Evolutionary conservation across 2,888 invertebrate genomes (phyloP), one percentile per base, ranked within the genome.

Genomic region (Eubasilissa splendida): DNA sequence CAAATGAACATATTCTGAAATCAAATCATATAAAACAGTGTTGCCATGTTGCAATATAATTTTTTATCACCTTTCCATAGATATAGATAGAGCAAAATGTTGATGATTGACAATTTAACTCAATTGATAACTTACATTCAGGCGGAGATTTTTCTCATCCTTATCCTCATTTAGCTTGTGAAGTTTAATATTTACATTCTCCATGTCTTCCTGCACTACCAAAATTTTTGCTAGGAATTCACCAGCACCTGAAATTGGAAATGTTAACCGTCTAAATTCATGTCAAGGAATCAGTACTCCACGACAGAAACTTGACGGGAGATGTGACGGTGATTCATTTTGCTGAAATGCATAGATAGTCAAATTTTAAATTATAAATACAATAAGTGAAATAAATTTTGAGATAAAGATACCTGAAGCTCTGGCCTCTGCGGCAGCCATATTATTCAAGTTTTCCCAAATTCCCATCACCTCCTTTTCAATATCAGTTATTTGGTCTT

Each of bases 121-220:
- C 7, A 5, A 42, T 42, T 42, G 7, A 42, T 31, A 14, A 65
- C 84, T 83, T 86, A 93, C 93, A 84, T 92, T 91, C 54, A 92
- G 88, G 81, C 91, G 88, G 8, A 87, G 86, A 79, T 92, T 90
- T 22, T 91, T 88, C 74, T 90, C 89, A 50, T 92, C 92, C 80
- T 90, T 91, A 77, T 93, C 93, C 0, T 90, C 89, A 12, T 91
- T 87, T 22, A 94, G 86, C 83, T 89, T 90, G 4, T 52, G 33
- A 7, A 78, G 42, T 73, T 75, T 78, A 22, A 86, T 84, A 22
- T 86, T 86, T 2, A 91, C 82, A 53, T 84, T 85, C 14, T 87
- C 87, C 83, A 91, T 86, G n/a, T 91, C 89, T 1, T 84, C 84
- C 84, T 91, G 88, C 5, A 91, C 84, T 7, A 84, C 83, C 10